These are phyloP conservation scores for Agrilus cyanescens DNA, from an alignment of 2,888 invertebrate species.

Conservation along the genomic window DNA sequence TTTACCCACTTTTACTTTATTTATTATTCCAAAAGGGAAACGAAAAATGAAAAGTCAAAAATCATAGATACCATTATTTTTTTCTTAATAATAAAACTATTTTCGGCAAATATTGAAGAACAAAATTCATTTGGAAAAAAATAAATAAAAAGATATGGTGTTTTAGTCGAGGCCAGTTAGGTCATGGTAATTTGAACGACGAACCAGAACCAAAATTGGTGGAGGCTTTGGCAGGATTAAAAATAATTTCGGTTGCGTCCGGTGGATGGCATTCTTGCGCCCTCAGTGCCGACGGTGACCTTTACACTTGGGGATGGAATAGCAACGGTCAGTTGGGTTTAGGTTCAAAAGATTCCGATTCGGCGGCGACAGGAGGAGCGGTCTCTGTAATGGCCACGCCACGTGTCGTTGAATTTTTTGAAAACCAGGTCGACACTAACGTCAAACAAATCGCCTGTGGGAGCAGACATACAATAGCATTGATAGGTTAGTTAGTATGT, in stretches of 20 bases:
- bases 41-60: too few relatives aligned
- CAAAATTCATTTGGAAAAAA: too few relatives aligned
- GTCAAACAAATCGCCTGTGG: slow-evolving; percentile 57
- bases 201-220: slow-evolving; percentile 52
- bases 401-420: slow-evolving; percentile 39
- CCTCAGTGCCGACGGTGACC: slow-evolving; percentile 64
- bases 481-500: slow-evolving; percentile 42
- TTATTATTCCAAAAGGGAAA: too few relatives aligned
- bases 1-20: too few relatives aligned
- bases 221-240: slow-evolving; percentile 64
- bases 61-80: too few relatives aligned
- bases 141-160: background rate
- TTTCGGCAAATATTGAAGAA: too few relatives aligned
- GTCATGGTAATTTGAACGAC: slow-evolving; percentile 59
- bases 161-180: slow-evolving; percentile 76
- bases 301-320: slow-evolving; percentile 90
- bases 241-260: slow-evolving; percentile 56
- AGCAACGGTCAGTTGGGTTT: slow-evolving; percentile 75
- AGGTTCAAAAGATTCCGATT: slow-evolving; percentile 26
- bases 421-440: slow-evolving; percentile 24
- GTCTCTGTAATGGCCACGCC: slow-evolving; percentile 37
- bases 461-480: slow-evolving; percentile 58
- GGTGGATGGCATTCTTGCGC: slow-evolving; percentile 84
- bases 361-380: slow-evolving; percentile 26
- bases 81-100: too few relatives aligned